Conservation (phyloP, 2,888 invertebrate species). For the Nephrotoma guestfalica region DNA sequence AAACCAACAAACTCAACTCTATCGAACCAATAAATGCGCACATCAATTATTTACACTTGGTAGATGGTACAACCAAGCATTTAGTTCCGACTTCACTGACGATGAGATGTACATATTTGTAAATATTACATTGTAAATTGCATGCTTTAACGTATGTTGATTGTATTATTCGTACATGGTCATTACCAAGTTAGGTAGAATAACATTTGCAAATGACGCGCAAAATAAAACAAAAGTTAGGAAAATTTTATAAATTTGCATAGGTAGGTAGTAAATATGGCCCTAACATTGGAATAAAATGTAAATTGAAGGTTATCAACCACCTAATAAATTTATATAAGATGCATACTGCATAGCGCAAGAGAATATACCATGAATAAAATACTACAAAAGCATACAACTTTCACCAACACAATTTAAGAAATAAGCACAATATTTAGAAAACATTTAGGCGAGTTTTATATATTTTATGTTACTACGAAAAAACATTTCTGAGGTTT, state of each 20-base stretch:
- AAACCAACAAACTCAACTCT: neutral
- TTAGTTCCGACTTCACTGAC: neutral
- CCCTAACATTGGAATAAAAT: neutral
- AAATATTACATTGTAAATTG: neutral
- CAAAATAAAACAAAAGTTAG: neutral
- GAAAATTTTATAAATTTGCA: neutral
- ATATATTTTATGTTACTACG: neutral
- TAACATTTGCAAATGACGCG: neutral
- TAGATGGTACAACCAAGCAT: neutral
- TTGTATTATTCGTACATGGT: neutral
- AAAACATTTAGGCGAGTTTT: neutral
- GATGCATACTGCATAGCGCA: neutral
- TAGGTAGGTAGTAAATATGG: neutral
- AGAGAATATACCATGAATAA: neutral
- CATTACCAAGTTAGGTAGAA: neutral
- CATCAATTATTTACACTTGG: neutral
- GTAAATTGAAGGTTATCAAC: neutral
- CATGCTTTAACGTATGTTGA: neutral
- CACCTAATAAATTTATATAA: neutral
- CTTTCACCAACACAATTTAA: neutral
- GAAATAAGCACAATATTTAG: neutral
- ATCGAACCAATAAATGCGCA: neutral
- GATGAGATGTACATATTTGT: neutral
- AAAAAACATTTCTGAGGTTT: neutral
- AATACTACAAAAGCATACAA: neutral